These are phyloP conservation scores for Drosophila hawaiiensis DNA, from an alignment of 2,888 invertebrate species.

Conservation along the genomic window DNA sequence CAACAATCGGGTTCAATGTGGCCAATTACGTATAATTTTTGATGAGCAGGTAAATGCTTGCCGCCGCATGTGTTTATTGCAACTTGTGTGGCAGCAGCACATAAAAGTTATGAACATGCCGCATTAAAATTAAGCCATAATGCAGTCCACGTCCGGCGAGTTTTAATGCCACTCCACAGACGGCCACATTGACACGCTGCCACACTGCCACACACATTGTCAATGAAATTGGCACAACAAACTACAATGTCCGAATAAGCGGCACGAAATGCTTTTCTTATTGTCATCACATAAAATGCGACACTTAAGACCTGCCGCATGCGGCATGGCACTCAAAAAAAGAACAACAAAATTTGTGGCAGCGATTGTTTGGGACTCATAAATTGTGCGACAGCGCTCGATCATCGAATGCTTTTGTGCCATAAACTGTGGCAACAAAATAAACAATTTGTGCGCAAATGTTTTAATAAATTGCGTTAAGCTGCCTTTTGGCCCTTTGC, in stretches of 20 bases:
- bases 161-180: constrained; percentile 33
- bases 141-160: constrained; percentile 48
- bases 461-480: constrained; percentile 75
- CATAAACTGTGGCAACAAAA: constrained; percentile 66
- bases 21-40: constrained; percentile 8
- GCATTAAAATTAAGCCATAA: constrained; percentile 77
- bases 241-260: constrained; percentile 63
- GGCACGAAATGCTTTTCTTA: constrained; percentile 16
- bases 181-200: constrained; percentile 28
- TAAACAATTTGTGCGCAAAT: constrained; percentile 74
- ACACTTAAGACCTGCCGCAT: constrained; percentile 39
- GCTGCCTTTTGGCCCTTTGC: constrained; percentile 27
- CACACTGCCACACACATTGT: constrained; percentile 41
- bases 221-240: constrained; percentile 32
- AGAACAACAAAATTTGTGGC: constrained; percentile 20
- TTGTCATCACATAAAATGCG: constrained; percentile 51
- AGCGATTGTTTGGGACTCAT: constrained; percentile 65
- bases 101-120: constrained; percentile 66
- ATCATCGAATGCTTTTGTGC: constrained; percentile 41
- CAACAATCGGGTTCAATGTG: neutral
- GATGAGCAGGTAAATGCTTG: constrained; percentile 32
- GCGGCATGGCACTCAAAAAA: neutral
- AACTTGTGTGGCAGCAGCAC: constrained; percentile 51
- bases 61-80: constrained; percentile 44
- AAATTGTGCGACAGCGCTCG: constrained; percentile 47